Base-by-base conservation (phyloP, 1,140 invertebrate species). In the Pogonomyrmex barbatus region DNA sequence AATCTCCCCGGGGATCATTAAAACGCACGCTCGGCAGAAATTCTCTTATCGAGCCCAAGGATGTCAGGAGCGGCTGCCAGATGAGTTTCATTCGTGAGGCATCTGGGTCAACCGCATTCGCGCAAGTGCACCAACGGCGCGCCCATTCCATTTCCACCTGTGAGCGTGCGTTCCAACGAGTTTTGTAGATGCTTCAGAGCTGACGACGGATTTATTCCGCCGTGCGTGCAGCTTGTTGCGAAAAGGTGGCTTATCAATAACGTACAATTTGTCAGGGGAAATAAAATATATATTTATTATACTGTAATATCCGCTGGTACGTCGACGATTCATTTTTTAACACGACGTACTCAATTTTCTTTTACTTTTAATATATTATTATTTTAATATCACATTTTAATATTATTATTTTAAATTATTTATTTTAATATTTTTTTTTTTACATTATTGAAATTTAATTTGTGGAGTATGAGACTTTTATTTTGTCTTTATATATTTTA, bases 11-110 rank as follows among this genome's bases (percentile, higher is more conserved):
- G 4, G 54, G 39, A 45, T 83, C 54, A 45, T 75, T 73, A 73
- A 68, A 60, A 75, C 79, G 54, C 42, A 58, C 68, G 45, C 79
- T 83, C 79, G 79, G 68, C 68, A 83, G 79, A 83, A 83, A 83
- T 83, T 73, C 79, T 83, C 79, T 83, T 83, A 83, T 90, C 89
- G 89, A 62, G 88, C 62, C 88, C 86, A 90, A 92, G 91, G 91
- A 91, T 90, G 86, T 91, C 89, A 84, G 90, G 91, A 88, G 91
- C 73, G 83, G 88, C 82, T 77, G 84, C 89, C 78, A 75, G 71
- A 92, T 88, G 89, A 79, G 88, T 92, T 89, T 91, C 77, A 91
- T 90, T 92, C 88, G 90, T 78, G 90, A 91, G 84, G 87, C 87
- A 92, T 92, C 83, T 92, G 88, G 91, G 91, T 92, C 91, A 92